Evolutionary conservation across 1,140 invertebrate species (phyloP).

Genomic region (Leptinotarsa lineolata): DNA sequence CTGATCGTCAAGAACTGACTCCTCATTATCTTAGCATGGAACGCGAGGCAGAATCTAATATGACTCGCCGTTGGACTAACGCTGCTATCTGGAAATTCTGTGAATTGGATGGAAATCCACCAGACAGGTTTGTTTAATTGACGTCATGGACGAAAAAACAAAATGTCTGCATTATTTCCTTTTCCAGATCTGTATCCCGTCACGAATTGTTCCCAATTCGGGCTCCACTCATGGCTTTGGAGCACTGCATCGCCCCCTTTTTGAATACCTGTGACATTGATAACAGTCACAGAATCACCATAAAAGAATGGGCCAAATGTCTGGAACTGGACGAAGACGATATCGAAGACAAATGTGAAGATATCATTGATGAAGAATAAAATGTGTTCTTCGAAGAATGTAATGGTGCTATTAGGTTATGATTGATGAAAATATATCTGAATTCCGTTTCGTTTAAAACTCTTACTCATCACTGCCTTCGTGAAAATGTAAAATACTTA

Average conservation of each 20-base stretch:
- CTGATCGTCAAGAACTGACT: conserved; percentile 85
- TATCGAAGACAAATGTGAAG: conserved; percentile 65
- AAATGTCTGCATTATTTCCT: background rate
- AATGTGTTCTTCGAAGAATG: conserved; percentile 32
- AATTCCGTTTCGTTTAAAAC: background rate
- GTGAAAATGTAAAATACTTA: background rate
- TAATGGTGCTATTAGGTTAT: conserved; percentile 38
- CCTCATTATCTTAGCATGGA: conserved; percentile 84
- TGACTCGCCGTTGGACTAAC: conserved; percentile 83
- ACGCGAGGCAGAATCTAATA: conserved; percentile 83
- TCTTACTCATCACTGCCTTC: background rate
- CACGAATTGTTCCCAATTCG: conserved; percentile 94
- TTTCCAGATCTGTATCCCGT: conserved; percentile 74
- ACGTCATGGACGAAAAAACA: too few relatives aligned
- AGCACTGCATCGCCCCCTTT: conserved; percentile 96
- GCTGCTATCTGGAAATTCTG: conserved; percentile 98
- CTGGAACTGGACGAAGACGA: conserved; percentile 78
- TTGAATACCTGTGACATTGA: conserved; percentile 85
- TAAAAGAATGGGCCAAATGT: conserved; percentile 91
- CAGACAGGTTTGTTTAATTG: conserved; percentile 66
- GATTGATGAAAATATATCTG: background rate
- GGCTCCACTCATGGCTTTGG: conserved; percentile 87
- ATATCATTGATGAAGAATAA: conserved; percentile 55
- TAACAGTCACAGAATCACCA: conserved; percentile 85
- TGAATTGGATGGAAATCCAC: conserved; percentile 86